Percentiles rank a stretch among this genome's conserved stretches.
Conservation (phyloP, 2,888 invertebrate species). For the Synergus japonicus region DNA sequence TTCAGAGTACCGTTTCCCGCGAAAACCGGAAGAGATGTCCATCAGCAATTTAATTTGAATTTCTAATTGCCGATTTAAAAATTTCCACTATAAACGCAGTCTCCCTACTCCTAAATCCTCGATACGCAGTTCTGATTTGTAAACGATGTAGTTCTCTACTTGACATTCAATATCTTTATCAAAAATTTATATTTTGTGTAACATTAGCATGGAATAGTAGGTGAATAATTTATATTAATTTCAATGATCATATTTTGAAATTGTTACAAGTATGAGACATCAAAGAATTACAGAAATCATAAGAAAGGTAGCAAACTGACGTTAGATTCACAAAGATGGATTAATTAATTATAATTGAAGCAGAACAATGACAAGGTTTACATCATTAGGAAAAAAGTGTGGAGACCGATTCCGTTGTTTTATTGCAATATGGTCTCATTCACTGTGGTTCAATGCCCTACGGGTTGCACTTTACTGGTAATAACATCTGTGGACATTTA, state of each 20-base stretch:
- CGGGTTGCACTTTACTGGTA: conserved; percentile 29
- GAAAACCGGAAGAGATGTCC: conserved; percentile 38
- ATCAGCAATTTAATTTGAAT: conserved; percentile 7
- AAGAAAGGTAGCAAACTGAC: background rate
- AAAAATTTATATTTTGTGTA: background rate
- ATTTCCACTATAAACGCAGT: background rate
- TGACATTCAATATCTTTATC: background rate
- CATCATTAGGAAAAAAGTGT: conserved; percentile 19
- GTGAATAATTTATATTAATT: background rate
- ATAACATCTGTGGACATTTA: conserved; percentile 28
- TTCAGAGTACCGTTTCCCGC: conserved; percentile 34
- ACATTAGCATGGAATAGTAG: background rate
- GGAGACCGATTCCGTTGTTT: conserved; percentile 26
- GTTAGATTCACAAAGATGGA: background rate
- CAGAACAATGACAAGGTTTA: conserved; percentile 30
- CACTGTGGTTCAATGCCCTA: conserved; percentile 37
- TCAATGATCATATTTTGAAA: background rate
- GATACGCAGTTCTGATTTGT: background rate
- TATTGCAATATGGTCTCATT: conserved; percentile 38
- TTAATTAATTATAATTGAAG: conserved; percentile 34
- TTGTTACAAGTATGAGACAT: background rate
- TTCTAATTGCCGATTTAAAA: background rate
- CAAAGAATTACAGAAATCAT: background rate
- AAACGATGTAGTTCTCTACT: background rate
- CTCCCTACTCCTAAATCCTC: background rate